These are phyloP conservation scores for Andrena praecox DNA, from an alignment of 2,888 invertebrate genomes.

Conservation along the genomic window DNA sequence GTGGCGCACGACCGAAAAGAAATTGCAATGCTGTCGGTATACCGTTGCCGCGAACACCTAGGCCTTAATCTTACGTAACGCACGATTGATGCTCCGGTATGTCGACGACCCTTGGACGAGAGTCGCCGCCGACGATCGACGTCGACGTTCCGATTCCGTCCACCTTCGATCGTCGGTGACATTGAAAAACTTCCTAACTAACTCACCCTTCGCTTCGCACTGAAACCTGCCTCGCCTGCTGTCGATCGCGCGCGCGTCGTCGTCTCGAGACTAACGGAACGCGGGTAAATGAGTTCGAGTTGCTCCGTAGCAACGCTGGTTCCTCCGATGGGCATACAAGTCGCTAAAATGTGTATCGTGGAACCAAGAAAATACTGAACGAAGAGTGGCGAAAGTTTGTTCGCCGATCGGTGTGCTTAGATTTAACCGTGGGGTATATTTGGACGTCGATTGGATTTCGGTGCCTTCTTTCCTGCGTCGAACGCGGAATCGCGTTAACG, in stretches of 20 bases:
- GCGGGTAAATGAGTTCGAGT: conserved; percentile 11
- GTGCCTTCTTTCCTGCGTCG: neutral
- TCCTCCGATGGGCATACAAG: neutral
- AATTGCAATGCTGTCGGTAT: conserved; percentile 30
- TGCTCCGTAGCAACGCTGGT: neutral
- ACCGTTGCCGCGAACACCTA: conserved; percentile 52
- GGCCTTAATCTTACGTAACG: conserved; percentile 51
- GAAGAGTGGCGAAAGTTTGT: conserved; percentile 8
- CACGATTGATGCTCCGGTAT: conserved; percentile 19
- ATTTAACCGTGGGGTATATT: neutral
- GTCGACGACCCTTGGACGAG: conserved; percentile 20
- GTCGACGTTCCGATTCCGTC: conserved; percentile 10
- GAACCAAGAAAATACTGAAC: conserved; percentile 13
- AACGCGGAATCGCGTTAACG: neutral
- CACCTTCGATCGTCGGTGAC: conserved; percentile 49
- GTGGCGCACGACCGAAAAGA: neutral
- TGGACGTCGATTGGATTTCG: conserved; percentile 8
- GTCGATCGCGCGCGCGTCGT: conserved; percentile 8
- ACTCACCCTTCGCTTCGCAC: conserved; percentile 51
- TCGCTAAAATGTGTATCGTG: neutral
- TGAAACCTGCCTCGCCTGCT: conserved; percentile 43
- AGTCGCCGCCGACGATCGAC: conserved; percentile 29
- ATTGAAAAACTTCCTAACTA: conserved; percentile 65
- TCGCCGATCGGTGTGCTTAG: conserved; percentile 12
- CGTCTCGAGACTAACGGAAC: neutral